phyloP scores from a whole-genome alignment of 2,797 vertebrate species.

The Onychomys torridus region DNA sequence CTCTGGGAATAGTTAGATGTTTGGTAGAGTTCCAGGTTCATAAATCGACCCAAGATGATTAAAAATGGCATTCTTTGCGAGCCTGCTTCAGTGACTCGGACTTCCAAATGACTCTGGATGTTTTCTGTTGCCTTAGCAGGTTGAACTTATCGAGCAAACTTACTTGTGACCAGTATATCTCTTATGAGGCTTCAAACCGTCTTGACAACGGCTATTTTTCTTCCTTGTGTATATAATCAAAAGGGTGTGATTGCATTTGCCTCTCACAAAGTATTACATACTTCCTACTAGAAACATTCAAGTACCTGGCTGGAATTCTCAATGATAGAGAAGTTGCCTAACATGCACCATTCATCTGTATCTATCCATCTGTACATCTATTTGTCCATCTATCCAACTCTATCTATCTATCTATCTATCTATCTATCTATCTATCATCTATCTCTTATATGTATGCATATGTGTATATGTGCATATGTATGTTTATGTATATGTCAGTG shows the following conservation, averaged over 20 bases:
- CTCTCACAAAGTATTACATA: conserved; percentile 59
- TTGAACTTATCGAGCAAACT: conserved; percentile 58
- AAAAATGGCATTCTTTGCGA: conserved; percentile 77
- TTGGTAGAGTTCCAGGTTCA: conserved; percentile 84
- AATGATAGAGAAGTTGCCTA: background rate
- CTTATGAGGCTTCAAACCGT: conserved; percentile 71
- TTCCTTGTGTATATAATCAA: conserved; percentile 28
- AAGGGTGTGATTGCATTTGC: background rate
- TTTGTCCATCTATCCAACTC: no score
- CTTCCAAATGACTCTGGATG: conserved; percentile 79
- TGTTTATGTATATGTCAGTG: background rate
- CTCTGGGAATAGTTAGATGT: conserved; percentile 75
- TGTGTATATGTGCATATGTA: background rate
- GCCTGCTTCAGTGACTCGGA: conserved; percentile 79
- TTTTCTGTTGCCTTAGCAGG: conserved; percentile 78
- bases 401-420: background rate
- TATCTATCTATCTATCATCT: background rate
- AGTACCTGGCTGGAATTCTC: background rate
- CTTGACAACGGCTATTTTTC: conserved; percentile 62
- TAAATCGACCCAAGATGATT: conserved; percentile 83
- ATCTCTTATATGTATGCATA: background rate
- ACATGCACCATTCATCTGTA: background rate
- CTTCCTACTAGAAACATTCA: conserved; percentile 30
- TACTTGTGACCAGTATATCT: conserved; percentile 47
- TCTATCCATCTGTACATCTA: background rate